Evolutionary conservation across 2,113 vertebrate species (phyloP), one percentile per base, ranked within the genome.

Genomic region (Machaerirhynchus nigripectus): DNA sequence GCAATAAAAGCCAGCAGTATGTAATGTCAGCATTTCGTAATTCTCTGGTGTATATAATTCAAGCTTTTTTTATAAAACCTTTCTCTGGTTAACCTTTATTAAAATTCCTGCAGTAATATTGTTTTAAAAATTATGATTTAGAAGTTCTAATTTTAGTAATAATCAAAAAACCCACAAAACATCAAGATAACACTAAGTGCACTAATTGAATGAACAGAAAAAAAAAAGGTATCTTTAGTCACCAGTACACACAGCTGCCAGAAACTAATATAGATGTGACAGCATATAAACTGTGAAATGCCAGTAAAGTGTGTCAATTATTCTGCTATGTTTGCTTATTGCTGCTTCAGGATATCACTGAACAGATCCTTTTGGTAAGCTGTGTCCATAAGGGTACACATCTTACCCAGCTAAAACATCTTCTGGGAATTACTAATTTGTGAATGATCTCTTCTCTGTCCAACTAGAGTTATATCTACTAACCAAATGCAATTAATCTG

Each of bases 321-420:
- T 73, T 87, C 92, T 95, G 69, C 35, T 92, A 57, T 42, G 40
- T 87, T 93, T 97, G 78, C 93, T 94, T 95, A 87, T 55, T 61
- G 60, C 73, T 67, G 69, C 55, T 92, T 91, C 82, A 84, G 71
- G 85, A 79, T 75, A 94, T 87, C 70, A 67, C 71, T 35, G 69
- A 90, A 90, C 61, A 92, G 70, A 92, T 63, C 74, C 19, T 92
- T 97, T 93, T 68, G 60, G 84, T 98, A 93, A 94, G 16, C 31
- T 69, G 40, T 33, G 80, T 87, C 87, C 92, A 0, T 75, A 93
- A 90, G 79, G 26, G 30, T 84, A 86, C 67, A 95, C 68, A 95
- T 78, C 52, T 74, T 92, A 82, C 68, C 86, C 37, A 68, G 42
- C 46, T 82, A 79, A 96, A 96, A 97, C 35, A 50, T 64, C 82